Conservation (phyloP, 92 coral and sea anemone species). For the Plumapathes pennacea region DNA sequence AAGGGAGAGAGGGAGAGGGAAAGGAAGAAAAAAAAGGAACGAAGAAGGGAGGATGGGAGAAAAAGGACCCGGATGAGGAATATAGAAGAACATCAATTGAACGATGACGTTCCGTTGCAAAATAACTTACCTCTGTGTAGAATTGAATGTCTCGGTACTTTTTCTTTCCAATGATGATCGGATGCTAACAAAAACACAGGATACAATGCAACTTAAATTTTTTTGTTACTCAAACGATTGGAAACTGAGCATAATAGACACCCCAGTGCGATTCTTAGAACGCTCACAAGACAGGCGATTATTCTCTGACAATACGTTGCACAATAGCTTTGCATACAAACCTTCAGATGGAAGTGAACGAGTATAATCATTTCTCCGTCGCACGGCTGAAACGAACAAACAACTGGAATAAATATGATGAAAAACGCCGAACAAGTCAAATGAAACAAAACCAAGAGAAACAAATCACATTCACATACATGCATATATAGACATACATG, state of each 20-base stretch:
- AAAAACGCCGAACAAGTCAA: too few relatives aligned
- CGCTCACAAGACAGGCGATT: too few relatives aligned
- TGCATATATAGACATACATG: too few relatives aligned
- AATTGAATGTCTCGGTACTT: slow-evolving; percentile 97
- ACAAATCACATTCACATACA: too few relatives aligned
- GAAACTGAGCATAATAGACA: neutral
- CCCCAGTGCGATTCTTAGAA: too few relatives aligned
- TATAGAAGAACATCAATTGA: neutral
- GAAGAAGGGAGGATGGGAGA: too few relatives aligned
- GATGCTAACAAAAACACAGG: slow-evolving; percentile 58
- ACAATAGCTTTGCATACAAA: slow-evolving; percentile 8
- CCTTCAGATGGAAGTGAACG: slow-evolving; percentile 95
- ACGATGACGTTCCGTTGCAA: neutral
- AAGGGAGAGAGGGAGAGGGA: too few relatives aligned
- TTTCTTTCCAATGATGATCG: slow-evolving; percentile 97
- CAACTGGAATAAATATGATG: too few relatives aligned
- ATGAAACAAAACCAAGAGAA: too few relatives aligned
- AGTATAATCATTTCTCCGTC: slow-evolving; percentile 98
- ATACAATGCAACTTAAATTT: neutral
- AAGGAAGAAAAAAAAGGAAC: too few relatives aligned
- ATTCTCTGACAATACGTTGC: too few relatives aligned
- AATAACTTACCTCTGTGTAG: slow-evolving; percentile 85
- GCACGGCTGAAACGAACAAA: slow-evolving; percentile 83
- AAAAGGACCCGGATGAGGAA: too few relatives aligned
- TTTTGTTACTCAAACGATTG: neutral